phyloP scores from a whole-genome alignment of 1,140 invertebrate genomes.

The Trichonephila clavipes region DNA sequence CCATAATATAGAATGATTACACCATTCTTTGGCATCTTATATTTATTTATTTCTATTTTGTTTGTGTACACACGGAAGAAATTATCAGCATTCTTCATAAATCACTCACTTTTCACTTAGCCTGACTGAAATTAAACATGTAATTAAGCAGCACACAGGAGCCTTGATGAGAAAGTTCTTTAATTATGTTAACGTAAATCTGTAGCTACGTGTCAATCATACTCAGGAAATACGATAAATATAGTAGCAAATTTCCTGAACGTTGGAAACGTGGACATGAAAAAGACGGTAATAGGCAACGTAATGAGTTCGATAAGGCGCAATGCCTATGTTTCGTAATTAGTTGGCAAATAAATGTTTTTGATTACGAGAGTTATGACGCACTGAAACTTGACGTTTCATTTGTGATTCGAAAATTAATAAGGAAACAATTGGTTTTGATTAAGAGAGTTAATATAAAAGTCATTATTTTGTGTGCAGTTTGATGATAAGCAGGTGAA shows the following conservation, averaged over 20 bases:
- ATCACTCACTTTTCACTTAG: slow-evolving; percentile 48
- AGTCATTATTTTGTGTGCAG: too few species aligned
- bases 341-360: background rate
- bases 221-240: slow-evolving; percentile 38
- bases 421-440: too few species aligned
- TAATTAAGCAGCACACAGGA: slow-evolving; percentile 27
- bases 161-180: slow-evolving; percentile 5
- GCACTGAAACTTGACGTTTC: background rate
- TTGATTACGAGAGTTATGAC: background rate
- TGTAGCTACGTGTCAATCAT: slow-evolving; percentile 4
- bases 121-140: slow-evolving; percentile 31
- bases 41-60: slow-evolving; percentile 47
- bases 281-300: background rate
- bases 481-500: too few species aligned
- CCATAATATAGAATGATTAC: slow-evolving; percentile 32
- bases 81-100: slow-evolving; percentile 10
- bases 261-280: slow-evolving; percentile 4
- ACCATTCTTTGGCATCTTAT: slow-evolving; percentile 20
- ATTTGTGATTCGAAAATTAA: background rate
- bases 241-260: slow-evolving; percentile 8
- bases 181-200: background rate
- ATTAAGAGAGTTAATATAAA: too few species aligned
- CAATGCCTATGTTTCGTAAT: background rate
- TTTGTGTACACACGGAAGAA: slow-evolving; percentile 41
- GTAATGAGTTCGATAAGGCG: slow-evolving; percentile 8